These are phyloP conservation scores for Campoplex capitator DNA, from an alignment of 2,888 invertebrate species.

Conservation along the genomic window DNA sequence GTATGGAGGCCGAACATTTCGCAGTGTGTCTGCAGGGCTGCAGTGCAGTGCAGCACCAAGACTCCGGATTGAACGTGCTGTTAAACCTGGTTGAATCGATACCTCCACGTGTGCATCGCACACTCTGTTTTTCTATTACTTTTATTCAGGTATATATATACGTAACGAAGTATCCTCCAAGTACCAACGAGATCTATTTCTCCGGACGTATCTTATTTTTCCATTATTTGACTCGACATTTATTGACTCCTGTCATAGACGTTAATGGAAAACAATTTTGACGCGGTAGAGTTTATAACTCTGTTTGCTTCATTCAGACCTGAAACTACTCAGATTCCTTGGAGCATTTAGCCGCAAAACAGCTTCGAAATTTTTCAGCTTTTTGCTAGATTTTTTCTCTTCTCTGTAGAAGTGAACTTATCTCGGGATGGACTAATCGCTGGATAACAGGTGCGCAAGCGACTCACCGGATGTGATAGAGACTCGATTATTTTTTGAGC, in stretches of 20 bases:
- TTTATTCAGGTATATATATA: conserved; percentile 1
- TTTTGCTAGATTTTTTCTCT: background rate
- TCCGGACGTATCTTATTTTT: background rate
- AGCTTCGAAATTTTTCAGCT: too few species aligned
- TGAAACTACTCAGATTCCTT: too few species aligned
- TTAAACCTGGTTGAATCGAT: conserved; percentile 58
- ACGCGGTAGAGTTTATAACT: too few species aligned
- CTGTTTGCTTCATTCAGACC: too few species aligned
- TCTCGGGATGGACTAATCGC: background rate
- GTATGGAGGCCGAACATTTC: conserved; percentile 30
- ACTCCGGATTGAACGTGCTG: conserved; percentile 45
- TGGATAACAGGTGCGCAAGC: too few species aligned
- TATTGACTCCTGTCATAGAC: background rate
- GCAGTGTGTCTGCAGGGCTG: conserved; percentile 49
- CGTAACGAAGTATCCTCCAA: background rate
- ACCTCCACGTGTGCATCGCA: conserved; percentile 55
- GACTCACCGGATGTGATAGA: background rate
- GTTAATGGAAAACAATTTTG: background rate
- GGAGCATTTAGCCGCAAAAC: too few species aligned
- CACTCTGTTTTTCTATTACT: conserved; percentile 23
- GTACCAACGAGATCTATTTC: conserved; percentile 3
- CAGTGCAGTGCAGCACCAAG: conserved; percentile 64
- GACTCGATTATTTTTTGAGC: background rate
- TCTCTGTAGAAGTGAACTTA: background rate
- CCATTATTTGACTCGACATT: background rate